phyloP scores from a whole-genome alignment of 2,888 invertebrate species.

The Pyrochroa serraticornis region DNA sequence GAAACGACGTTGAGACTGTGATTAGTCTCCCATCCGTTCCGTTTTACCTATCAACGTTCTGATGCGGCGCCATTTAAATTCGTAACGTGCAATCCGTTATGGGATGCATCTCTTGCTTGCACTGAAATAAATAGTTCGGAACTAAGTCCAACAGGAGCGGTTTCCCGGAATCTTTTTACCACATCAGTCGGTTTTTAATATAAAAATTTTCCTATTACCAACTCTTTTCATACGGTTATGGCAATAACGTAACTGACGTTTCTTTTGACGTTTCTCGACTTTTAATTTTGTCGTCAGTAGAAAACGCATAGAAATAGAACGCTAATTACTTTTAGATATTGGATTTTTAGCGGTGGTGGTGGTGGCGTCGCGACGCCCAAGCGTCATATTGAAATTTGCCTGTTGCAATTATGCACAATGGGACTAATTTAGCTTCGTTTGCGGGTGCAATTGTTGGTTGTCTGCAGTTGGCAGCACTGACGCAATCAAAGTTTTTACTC shows the following conservation, averaged over 20 bases:
- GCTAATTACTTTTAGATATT: slow-evolving; percentile 22
- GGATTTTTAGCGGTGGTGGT: slow-evolving; percentile 5
- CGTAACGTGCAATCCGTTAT: not conserved
- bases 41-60: too few species aligned
- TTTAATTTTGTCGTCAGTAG: not conserved
- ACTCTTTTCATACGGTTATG: too few species aligned
- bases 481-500: too few species aligned
- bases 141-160: too few species aligned
- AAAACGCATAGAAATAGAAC: not conserved
- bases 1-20: slow-evolving; percentile 14
- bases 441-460: slow-evolving; percentile 1
- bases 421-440: slow-evolving; percentile 9
- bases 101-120: not conserved
- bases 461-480: not conserved
- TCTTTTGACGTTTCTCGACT: slow-evolving; percentile 8
- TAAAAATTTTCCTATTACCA: not conserved
- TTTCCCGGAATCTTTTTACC: too few species aligned
- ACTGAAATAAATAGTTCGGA: not conserved
- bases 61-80: slow-evolving; percentile 1
- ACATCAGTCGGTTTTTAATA: not conserved
- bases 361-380: too few species aligned
- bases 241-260: slow-evolving; percentile 8
- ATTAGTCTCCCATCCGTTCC: not conserved
- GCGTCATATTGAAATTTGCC: slow-evolving; percentile 2
- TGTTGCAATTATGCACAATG: slow-evolving; percentile 1